Percentiles rank a stretch among this genome's conserved stretches.
Evolutionary conservation across 2,797 vertebrate genomes (phyloP).

Genomic region (Mergus octosetaceus): DNA sequence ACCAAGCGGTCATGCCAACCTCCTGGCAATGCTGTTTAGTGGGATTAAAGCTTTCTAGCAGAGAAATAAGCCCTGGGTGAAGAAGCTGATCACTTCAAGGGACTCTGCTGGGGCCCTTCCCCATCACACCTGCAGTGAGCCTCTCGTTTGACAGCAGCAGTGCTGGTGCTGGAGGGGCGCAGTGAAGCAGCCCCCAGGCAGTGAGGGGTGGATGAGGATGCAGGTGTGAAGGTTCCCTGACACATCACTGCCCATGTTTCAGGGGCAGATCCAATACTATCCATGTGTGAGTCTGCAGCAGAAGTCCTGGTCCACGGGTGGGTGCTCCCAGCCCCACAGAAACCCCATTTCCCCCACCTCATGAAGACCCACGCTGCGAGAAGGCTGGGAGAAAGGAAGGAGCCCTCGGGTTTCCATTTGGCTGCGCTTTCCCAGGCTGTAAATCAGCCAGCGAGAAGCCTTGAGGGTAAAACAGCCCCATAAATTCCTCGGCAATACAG

Average conservation of each 20-base stretch:
- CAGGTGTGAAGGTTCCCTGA: not conserved
- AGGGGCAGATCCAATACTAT: not conserved
- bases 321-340: not conserved
- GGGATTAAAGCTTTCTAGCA: not conserved
- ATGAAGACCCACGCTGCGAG: not conserved
- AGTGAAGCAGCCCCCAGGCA: not conserved
- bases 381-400: not conserved
- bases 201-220: not conserved
- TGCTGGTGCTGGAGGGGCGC: not conserved
- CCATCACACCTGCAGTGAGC: too few relatives aligned
- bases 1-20: not conserved
- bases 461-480: not conserved
- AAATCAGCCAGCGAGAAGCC: not conserved
- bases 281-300: not conserved
- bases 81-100: not conserved
- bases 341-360: not conserved
- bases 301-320: not conserved
- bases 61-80: not conserved
- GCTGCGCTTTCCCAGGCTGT: slow-evolving; percentile 1
- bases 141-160: not conserved
- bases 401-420: not conserved
- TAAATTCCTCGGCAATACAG: not conserved
- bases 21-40: not conserved
- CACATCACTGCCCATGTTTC: not conserved
- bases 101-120: not conserved